Base-by-base conservation (phyloP, 2,888 invertebrate species). In the Nomada goodeniana region DNA sequence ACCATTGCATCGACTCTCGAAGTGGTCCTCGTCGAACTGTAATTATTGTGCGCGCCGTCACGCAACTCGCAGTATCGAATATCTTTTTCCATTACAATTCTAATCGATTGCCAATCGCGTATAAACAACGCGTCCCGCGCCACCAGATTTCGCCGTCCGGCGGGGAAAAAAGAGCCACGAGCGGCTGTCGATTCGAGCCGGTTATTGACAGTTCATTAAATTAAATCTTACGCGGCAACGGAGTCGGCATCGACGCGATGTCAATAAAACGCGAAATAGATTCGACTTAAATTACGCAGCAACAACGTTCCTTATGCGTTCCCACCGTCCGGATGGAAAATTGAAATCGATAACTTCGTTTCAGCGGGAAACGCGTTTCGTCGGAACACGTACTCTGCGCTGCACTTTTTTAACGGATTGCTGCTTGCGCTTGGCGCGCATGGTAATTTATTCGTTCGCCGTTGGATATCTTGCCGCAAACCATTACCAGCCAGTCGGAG, bases 141-240 rank as follows among this genome's bases (percentile, higher is more conserved):
- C 61, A 42, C 57, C 50, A 15, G 77, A 57, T 36, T 72, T 63
- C 57, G 44, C 11, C 59, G 11, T 2, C 9, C 50, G 10, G 64
- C 4, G 9, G 20, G 53, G 60, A 70, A 73, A 76, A 36, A 55
- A 63, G 29, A 55, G 42, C 50, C 50, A 29, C 70, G 13, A 29
- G 4, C 11, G 36, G 52, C 68, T 76, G 79, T 85, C 83, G 78
- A 78, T 76, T 68, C 68, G 65, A 52, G 57, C 59, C 70, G 72
- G 74, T 80, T 83, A 76, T 84, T 78, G 82, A 75, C 85, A 77
- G 80, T 76, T 75, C 76, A 76, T 80, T 83, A 80, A 85, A 83
- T 80, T 80, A 85, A 85, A 83, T 76, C 83, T 80, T 84, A 77
- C 74, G 70, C 73, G 60, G 59, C 59, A 47, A 47, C 70, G 67